Evolutionary conservation across 2,888 invertebrate genomes (phyloP).

Genomic region (Hesperia comma): DNA sequence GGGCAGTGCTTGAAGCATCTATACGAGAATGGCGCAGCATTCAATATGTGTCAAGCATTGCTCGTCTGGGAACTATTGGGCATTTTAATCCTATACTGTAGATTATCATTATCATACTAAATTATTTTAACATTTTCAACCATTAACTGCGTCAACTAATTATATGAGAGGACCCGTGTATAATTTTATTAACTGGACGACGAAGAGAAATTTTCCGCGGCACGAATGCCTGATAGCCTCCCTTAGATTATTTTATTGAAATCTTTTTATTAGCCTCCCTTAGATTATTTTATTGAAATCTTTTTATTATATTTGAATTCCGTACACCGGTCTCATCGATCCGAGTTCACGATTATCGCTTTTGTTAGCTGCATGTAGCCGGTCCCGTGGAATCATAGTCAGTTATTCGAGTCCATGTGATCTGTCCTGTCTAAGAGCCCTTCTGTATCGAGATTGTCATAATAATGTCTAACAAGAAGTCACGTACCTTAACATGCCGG

Average conservation of each 20-base stretch:
- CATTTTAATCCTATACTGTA: constrained; percentile 83
- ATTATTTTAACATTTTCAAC: constrained; percentile 83
- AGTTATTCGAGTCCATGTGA: constrained; percentile 36
- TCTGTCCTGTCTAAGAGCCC: constrained; percentile 9
- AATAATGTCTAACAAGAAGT: constrained; percentile 13
- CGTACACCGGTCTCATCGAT: constrained; percentile 75
- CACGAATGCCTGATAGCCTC: constrained; percentile 84
- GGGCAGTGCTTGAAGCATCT: constrained; percentile 67
- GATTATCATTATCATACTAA: constrained; percentile 83
- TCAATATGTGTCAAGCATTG: constrained; percentile 64
- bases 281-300: constrained; percentile 63
- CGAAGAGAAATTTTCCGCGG: constrained; percentile 72
- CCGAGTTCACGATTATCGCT: constrained; percentile 76
- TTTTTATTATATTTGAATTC: constrained; percentile 62
- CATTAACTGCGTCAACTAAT: constrained; percentile 84
- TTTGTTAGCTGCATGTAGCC: constrained; percentile 74
- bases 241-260: constrained; percentile 64
- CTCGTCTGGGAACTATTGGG: constrained; percentile 83
- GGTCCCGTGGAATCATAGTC: constrained; percentile 53
- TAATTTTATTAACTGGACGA: constrained; percentile 78
- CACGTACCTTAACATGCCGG: constrained; percentile 34
- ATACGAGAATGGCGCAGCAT: constrained; percentile 37
- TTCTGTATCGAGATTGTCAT: constrained; percentile 16
- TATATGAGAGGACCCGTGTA: constrained; percentile 67
- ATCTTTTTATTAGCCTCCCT: constrained; percentile 66